phyloP scores from a whole-genome alignment of 2,888 invertebrate species.

The Chrysolina oricalcia region DNA sequence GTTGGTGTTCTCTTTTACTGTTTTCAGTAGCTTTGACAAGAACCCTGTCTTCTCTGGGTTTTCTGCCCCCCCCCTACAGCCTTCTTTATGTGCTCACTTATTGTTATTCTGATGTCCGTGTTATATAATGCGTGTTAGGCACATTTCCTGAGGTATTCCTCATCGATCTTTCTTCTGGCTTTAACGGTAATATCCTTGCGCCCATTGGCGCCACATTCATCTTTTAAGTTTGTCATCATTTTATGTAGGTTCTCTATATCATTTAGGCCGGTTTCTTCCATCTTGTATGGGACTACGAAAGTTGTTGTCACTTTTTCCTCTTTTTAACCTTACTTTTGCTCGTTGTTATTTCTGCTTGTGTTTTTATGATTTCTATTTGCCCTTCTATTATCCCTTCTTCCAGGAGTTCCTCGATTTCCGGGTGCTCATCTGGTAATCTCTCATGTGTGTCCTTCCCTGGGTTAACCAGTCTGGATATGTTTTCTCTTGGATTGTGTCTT shows the following conservation, averaged over 20 bases:
- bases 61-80: background rate
- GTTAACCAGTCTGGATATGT: background rate
- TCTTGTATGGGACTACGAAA: constrained; percentile 13
- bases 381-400: constrained; percentile 3
- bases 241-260: background rate
- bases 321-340: constrained; percentile 1
- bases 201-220: background rate
- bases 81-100: background rate
- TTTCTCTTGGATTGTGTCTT: background rate
- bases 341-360: constrained; percentile 1
- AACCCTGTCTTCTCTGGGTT: background rate
- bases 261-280: background rate
- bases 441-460: background rate
- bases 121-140: constrained; percentile 10
- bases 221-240: background rate
- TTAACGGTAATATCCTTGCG: background rate
- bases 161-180: background rate
- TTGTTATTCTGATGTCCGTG: background rate
- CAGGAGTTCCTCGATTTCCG: constrained; percentile 1
- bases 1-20: too few relatives aligned
- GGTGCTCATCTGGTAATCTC: background rate
- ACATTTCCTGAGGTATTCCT: constrained; percentile 8
- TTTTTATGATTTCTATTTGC: constrained; percentile 10
- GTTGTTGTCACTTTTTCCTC: background rate
- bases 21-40: constrained; percentile 17